Percentiles rank a stretch among this genome's conserved stretches.
phyloP scores from a whole-genome alignment of 2,888 invertebrate genomes.

The Calliopum simillimum region DNA sequence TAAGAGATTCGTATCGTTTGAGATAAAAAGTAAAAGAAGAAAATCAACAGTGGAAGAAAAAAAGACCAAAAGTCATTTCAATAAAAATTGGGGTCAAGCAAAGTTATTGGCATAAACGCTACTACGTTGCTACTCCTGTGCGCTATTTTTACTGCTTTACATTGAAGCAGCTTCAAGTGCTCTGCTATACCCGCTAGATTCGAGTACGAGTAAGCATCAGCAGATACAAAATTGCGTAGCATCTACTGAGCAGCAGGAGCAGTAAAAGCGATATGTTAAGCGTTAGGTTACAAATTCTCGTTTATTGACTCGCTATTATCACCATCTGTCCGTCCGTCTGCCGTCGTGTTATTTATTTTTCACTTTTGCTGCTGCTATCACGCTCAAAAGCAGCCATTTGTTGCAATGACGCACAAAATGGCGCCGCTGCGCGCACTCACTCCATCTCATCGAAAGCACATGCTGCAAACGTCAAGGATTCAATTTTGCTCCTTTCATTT shows the following conservation, averaged over 20 bases:
- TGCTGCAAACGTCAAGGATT: constrained; percentile 27
- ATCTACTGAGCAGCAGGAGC: not conserved
- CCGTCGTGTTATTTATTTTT: not conserved
- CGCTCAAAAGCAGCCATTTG: not conserved
- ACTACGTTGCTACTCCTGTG: not conserved
- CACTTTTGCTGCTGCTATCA: not conserved
- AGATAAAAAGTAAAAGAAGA: constrained; percentile 14
- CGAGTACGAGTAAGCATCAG: too few species aligned
- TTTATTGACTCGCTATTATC: constrained; percentile 5
- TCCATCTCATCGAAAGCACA: not conserved
- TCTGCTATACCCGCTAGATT: too few species aligned
- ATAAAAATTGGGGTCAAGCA: constrained; percentile 36
- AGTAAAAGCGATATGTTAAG: not conserved
- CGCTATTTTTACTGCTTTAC: not conserved
- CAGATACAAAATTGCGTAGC: too few species aligned
- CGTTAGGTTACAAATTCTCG: not conserved
- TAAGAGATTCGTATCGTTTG: constrained; percentile 35
- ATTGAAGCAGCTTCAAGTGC: not conserved
- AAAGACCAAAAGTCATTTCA: not conserved
- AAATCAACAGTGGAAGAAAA: not conserved
- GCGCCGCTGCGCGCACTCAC: not conserved
- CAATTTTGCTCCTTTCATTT: constrained; percentile 20
- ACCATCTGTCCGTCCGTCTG: not conserved
- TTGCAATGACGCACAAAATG: not conserved
- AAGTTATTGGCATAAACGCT: constrained; percentile 21